Base-by-base conservation (phyloP, 2,888 invertebrate genomes). In the Bhutanitis thaidina region DNA sequence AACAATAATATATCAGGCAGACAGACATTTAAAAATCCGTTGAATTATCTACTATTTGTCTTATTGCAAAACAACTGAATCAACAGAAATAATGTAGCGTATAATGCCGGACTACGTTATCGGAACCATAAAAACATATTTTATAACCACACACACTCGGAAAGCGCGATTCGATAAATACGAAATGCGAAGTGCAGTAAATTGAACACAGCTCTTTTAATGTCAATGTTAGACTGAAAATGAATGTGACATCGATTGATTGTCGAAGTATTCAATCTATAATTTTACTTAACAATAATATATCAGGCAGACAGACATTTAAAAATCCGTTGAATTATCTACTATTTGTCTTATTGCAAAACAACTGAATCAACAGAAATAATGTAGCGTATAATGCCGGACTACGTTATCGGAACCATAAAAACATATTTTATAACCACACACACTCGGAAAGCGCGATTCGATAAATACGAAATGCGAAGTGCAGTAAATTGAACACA, bases 381-480 rank as follows among this genome's bases (percentile, higher is more conserved):
- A 51, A 52, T 43, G 30, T 41, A 32, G 36, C 51, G 51, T 52
- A 46, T 46, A 52, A 52, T 51, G n/a, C 41, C 20, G 51, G 9
- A 41, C 41, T 52, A 15, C 43, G 46, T 52, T 52, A 52, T 52
- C 51, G 41, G 32, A 46, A 46, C 51, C 37, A 52, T 52, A 52
- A 52, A 52, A 52, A 20, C 30, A 30, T 37, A 43, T 46, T 52
- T 46, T 45, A 52, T 46, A 46, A 52, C 51, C 37, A 52, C 35
- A 32, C 45, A 43, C 14, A 29, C 27, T 36, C 46, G 35, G 35
- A 25, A 46, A 37, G 41, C 25, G 40, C 45, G 30, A 46, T 52
- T 46, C 41, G 51, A 46, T 44, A 46, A 40, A 20, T 13, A 35
- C n/a, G 46, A 43, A 51, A 46, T 52, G 46, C 32, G 32, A 37